A percentile compares a stretch with the other conserved stretches of the same genome.
phyloP scores from a whole-genome alignment of 2,113 vertebrate genomes.

The Sorex araneus region DNA sequence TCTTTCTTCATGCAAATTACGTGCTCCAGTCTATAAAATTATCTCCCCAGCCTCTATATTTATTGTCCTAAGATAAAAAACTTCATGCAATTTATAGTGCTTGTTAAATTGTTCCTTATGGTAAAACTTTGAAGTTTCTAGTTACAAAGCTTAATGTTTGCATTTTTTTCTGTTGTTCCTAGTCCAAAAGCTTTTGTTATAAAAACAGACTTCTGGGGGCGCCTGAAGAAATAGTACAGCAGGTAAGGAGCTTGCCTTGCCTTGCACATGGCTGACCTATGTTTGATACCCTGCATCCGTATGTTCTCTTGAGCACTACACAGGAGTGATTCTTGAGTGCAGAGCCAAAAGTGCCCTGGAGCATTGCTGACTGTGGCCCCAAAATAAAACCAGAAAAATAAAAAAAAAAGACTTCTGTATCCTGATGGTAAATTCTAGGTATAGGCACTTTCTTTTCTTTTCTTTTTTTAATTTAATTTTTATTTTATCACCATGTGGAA shows the following conservation, averaged over 20 bases:
- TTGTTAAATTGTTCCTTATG: constrained; percentile 51
- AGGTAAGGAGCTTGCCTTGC: too few relatives aligned
- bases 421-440: constrained; percentile 40
- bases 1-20: too few relatives aligned
- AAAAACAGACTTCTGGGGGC: constrained; percentile 6
- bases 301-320: too few relatives aligned
- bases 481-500: too few relatives aligned
- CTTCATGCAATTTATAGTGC: not conserved
- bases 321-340: too few relatives aligned
- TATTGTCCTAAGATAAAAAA: constrained; percentile 18
- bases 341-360: too few relatives aligned
- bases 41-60: constrained; percentile 10
- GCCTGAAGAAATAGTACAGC: not conserved
- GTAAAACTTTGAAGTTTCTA: constrained; percentile 32
- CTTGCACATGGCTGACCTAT: too few relatives aligned
- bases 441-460: constrained; percentile 54
- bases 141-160: constrained; percentile 18
- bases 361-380: too few relatives aligned
- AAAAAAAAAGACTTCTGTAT: not conserved
- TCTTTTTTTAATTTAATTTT: too few relatives aligned
- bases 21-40: too few relatives aligned
- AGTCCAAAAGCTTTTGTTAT: constrained; percentile 53
- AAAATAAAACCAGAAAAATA: too few relatives aligned
- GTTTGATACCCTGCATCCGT: too few relatives aligned
- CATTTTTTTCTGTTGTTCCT: constrained; percentile 38